These are phyloP conservation scores for Agrilus cyanescens DNA, from an alignment of 2,888 invertebrate genomes.

Conservation along the genomic window DNA sequence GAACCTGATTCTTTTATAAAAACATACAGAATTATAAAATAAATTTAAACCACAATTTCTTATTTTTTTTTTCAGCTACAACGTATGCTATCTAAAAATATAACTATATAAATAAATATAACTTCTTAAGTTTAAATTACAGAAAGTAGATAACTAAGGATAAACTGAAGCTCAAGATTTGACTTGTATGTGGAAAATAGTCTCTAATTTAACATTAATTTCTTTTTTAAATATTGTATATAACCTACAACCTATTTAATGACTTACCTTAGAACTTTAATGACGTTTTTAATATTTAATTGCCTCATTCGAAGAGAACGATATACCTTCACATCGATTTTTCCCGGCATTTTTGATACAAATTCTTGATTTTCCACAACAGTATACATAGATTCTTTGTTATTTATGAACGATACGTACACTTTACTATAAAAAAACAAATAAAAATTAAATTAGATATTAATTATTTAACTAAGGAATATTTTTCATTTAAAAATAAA, in stretches of 20 bases:
- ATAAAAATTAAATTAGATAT: constrained; percentile 26
- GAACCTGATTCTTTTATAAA: too few species aligned
- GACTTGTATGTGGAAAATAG: not conserved
- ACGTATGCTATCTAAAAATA: too few species aligned
- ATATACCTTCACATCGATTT: constrained; percentile 57
- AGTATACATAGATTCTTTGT: constrained; percentile 23
- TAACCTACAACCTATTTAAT: too few species aligned
- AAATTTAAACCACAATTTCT: too few species aligned
- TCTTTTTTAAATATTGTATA: not conserved
- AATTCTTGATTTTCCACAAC: constrained; percentile 27
- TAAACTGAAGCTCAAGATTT: not conserved
- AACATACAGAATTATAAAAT: too few species aligned
- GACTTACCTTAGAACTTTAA: constrained; percentile 48
- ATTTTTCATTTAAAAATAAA: too few species aligned
- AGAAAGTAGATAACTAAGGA: too few species aligned
- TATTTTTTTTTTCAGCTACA: too few species aligned
- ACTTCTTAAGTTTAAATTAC: too few species aligned
- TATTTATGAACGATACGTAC: constrained; percentile 51
- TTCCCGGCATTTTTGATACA: constrained; percentile 45
- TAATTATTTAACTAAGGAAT: too few species aligned
- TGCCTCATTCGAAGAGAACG: constrained; percentile 59
- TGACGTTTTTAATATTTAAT: constrained; percentile 39
- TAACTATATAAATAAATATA: too few species aligned
- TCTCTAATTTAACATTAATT: not conserved
- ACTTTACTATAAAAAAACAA: constrained; percentile 47